These are phyloP conservation scores for Cryptocephalus moraei DNA, from an alignment of 2,888 invertebrate genomes.

Conservation along the genomic window DNA sequence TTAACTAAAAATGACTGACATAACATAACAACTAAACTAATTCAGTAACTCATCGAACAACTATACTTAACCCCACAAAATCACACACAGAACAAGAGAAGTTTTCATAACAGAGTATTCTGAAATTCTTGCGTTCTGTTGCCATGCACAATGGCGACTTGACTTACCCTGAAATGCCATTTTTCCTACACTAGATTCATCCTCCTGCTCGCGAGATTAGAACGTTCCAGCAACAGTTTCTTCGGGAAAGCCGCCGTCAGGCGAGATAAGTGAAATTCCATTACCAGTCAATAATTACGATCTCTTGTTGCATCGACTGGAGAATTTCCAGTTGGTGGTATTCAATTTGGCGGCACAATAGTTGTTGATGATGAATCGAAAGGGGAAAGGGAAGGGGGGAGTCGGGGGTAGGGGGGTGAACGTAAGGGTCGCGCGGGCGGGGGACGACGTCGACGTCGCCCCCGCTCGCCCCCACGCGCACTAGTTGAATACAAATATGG, in stretches of 20 bases:
- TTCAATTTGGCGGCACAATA: conserved; percentile 33
- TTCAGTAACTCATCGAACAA: too few relatives aligned
- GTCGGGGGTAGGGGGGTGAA: neutral
- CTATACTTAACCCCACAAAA: too few relatives aligned
- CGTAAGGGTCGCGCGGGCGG: neutral
- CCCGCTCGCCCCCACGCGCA: conserved; percentile 20
- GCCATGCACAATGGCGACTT: too few relatives aligned
- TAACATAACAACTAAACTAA: too few relatives aligned
- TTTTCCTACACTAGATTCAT: too few relatives aligned
- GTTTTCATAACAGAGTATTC: too few relatives aligned
- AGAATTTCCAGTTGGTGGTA: conserved; percentile 34
- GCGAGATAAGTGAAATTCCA: conserved; percentile 26
- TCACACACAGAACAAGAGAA: too few relatives aligned
- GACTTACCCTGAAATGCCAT: too few relatives aligned
- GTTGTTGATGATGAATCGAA: conserved; percentile 35
- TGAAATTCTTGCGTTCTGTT: too few relatives aligned
- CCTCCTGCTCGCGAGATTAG: too few relatives aligned
- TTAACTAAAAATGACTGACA: too few relatives aligned
- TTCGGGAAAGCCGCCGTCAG: conserved; percentile 11
- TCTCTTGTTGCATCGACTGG: conserved; percentile 29
- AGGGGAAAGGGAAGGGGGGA: conserved; percentile 13
- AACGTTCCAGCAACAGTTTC: conserved; percentile 14
- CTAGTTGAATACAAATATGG: conserved; percentile 24
- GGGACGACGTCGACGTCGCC: neutral
- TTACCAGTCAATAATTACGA: conserved; percentile 32